Evolutionary conservation across 2,113 vertebrate species (phyloP).

Genomic region (Hyaena hyaena): DNA sequence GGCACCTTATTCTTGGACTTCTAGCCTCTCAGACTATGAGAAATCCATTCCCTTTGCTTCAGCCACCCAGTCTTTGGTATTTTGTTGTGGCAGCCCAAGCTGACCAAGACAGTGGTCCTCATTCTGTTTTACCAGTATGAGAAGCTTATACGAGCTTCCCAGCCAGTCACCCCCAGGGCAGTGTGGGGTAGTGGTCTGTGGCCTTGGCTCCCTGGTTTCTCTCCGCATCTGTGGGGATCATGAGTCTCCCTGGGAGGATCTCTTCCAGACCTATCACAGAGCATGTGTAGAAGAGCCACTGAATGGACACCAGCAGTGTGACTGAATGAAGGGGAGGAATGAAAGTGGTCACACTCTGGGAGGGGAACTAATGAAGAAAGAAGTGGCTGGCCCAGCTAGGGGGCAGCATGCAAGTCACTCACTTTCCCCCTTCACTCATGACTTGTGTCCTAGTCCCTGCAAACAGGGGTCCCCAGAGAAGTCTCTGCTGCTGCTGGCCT

Average conservation of each 20-base stretch:
- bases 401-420: background rate
- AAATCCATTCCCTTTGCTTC: background rate
- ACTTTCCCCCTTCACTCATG: background rate
- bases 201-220: background rate
- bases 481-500: background rate
- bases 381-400: background rate
- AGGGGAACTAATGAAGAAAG: background rate
- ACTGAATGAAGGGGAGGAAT: background rate
- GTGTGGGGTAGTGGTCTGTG: rapidly evolving
- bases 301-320: background rate
- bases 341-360: background rate
- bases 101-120: background rate
- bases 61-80: rapidly evolving
- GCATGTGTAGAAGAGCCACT: background rate
- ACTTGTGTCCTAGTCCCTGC: rapidly evolving
- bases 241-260: background rate
- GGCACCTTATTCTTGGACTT: background rate
- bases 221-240: background rate
- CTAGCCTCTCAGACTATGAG: background rate
- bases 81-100: rapidly evolving
- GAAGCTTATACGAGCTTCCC: background rate
- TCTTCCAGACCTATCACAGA: background rate
- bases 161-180: too few relatives aligned
- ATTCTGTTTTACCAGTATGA: background rate
- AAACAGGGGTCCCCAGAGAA: background rate